Conservation (phyloP, 2,113 vertebrate genomes). For the Ctenodactylus gundi region DNA sequence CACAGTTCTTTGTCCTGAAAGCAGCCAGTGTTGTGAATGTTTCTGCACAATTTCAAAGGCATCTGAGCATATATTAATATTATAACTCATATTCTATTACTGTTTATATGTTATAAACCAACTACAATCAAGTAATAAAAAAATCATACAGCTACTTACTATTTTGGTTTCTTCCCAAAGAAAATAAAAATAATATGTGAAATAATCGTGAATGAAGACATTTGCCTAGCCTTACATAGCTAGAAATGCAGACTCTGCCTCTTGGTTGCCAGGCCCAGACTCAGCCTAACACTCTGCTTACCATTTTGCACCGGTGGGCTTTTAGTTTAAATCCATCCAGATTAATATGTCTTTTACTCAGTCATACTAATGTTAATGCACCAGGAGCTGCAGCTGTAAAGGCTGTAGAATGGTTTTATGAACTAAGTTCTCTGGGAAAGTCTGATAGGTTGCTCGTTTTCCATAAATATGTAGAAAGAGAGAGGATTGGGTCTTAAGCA, state of each 20-base stretch:
- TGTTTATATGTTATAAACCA: background rate
- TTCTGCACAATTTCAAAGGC: background rate
- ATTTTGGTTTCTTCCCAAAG: background rate
- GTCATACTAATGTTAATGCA: background rate
- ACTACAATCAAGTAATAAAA: background rate
- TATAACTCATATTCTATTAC: background rate
- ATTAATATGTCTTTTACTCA: background rate
- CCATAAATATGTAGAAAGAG: slow-evolving; percentile 19
- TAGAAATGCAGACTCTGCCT: background rate
- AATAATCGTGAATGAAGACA: too few species aligned
- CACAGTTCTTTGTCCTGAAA: background rate
- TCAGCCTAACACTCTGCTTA: background rate
- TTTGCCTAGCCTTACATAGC: background rate
- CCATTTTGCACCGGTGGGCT: slow-evolving; percentile 16
- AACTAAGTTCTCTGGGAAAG: background rate
- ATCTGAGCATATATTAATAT: background rate
- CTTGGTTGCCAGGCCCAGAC: background rate
- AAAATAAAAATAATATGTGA: background rate
- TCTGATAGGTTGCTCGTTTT: slow-evolving; percentile 39
- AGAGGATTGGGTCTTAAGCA: background rate
- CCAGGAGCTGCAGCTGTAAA: background rate
- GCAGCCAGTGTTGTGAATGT: background rate
- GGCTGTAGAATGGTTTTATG: background rate
- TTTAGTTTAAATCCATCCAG: background rate
- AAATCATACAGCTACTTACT: background rate